These are phyloP conservation scores for Simalia tracyae DNA, from an alignment of 2,797 vertebrate species.

Conservation along the genomic window DNA sequence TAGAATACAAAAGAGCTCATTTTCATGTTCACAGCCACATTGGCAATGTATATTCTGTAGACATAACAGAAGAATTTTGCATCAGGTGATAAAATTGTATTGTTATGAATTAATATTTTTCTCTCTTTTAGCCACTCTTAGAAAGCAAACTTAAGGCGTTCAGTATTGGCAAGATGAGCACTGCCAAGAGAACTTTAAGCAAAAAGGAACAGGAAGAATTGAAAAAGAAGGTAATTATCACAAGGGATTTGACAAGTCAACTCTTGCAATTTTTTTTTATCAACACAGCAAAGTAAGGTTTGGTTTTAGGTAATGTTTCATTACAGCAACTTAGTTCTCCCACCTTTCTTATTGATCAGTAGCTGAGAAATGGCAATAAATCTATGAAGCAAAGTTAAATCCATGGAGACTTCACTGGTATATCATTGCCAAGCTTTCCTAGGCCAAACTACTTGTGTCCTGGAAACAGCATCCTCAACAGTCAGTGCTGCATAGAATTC, in stretches of 20 bases:
- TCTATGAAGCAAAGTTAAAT: not conserved
- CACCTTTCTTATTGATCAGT: not conserved
- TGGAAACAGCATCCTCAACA: not conserved
- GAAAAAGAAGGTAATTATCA: constrained; percentile 90
- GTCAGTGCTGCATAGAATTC: not conserved
- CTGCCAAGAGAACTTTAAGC: constrained; percentile 93
- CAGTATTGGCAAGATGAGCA: constrained; percentile 97
- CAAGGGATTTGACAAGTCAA: not conserved
- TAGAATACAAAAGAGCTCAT: not conserved
- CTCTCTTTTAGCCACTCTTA: constrained; percentile 82
- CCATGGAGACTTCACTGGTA: not conserved
- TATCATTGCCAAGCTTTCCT: not conserved
- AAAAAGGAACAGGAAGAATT: constrained; percentile 98
- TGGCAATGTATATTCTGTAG: not conserved
- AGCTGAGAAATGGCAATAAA: not conserved
- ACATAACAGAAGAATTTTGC: not conserved
- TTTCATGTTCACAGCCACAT: not conserved
- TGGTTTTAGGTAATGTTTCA: not conserved
- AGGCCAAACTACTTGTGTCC: not conserved
- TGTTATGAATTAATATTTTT: constrained; percentile 31
- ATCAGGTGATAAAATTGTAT: constrained; percentile 11
- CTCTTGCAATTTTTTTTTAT: not conserved
- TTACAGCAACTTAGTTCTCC: not conserved
- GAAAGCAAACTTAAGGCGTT: constrained; percentile 97
- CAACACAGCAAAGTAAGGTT: not conserved